Conservation (phyloP, 2,797 vertebrate genomes). For the Acanthurus leucopareius region DNA sequence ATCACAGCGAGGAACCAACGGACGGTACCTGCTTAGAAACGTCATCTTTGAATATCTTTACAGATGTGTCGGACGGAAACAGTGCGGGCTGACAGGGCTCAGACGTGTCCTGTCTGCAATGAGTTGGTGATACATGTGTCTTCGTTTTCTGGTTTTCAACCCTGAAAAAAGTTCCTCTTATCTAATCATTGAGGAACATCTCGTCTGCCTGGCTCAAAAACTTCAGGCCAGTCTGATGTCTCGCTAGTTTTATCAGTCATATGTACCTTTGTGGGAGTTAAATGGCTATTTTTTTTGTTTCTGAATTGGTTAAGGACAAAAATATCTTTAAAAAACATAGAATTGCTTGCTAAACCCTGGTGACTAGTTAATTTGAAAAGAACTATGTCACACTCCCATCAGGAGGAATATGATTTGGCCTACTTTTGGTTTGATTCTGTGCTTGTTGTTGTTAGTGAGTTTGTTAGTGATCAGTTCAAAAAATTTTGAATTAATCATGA, state of each 20-base stretch:
- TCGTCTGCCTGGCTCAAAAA: neutral
- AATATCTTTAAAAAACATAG: neutral
- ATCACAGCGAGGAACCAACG: neutral
- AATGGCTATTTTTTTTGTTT: neutral
- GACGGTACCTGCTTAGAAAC: neutral
- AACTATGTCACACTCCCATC: too few relatives aligned
- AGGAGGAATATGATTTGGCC: neutral
- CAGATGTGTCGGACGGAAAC: slow-evolving; percentile 30
- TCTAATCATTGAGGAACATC: neutral
- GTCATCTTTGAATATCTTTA: neutral
- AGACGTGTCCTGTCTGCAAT: neutral
- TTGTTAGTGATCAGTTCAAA: neutral
- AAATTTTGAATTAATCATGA: neutral
- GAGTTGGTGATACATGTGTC: too few relatives aligned
- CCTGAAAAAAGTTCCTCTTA: neutral
- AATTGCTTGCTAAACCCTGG: neutral
- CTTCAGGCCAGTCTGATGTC: neutral
- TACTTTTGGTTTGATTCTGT: neutral
- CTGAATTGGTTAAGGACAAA: neutral
- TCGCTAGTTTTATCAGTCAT: neutral
- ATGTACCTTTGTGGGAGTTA: accelerated
- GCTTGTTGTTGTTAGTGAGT: too few relatives aligned
- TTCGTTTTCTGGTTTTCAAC: neutral
- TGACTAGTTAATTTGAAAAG: neutral
- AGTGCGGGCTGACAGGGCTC: neutral